These are phyloP conservation scores for Miltochrista miniata DNA, from an alignment of 2,888 invertebrate genomes.

Conservation along the genomic window DNA sequence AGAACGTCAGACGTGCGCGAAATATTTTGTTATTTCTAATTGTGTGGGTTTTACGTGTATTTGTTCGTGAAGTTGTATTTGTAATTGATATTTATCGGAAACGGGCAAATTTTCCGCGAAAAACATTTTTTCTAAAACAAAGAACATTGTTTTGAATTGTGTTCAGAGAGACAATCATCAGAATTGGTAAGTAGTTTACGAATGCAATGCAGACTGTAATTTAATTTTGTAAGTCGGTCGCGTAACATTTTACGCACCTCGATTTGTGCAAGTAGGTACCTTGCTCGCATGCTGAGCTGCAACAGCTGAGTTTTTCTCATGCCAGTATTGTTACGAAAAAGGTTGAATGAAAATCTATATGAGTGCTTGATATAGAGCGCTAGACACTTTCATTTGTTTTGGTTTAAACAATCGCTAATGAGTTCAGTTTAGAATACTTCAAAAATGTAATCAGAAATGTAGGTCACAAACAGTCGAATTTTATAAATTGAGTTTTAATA, in stretches of 20 bases:
- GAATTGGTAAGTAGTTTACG: constrained; percentile 30
- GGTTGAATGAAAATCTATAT: too few relatives aligned
- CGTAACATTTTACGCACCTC: constrained; percentile 28
- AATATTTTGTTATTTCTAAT: constrained; percentile 17
- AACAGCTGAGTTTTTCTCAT: constrained; percentile 23
- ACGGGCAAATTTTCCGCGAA: constrained; percentile 37
- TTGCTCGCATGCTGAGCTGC: constrained; percentile 12
- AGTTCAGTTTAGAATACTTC: too few relatives aligned
- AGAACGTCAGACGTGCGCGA: constrained; percentile 7
- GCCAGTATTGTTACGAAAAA: constrained; percentile 13
- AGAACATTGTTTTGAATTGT: constrained; percentile 18
- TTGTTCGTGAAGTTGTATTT: constrained; percentile 23
- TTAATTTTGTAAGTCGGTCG: constrained; percentile 21
- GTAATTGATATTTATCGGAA: constrained; percentile 21
- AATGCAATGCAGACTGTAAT: constrained; percentile 6
- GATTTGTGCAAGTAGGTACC: constrained; percentile 7
- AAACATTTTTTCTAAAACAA: constrained; percentile 28
- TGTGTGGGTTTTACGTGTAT: constrained; percentile 22
- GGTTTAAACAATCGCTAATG: too few relatives aligned
- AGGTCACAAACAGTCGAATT: too few relatives aligned
- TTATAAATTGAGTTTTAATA: too few relatives aligned
- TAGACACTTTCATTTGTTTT: neutral
- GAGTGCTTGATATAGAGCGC: neutral
- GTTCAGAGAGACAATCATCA: constrained; percentile 6
- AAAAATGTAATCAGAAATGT: too few relatives aligned